phyloP scores from a whole-genome alignment of 92 coral and sea anemone species.

The Montipora capitata region DNA sequence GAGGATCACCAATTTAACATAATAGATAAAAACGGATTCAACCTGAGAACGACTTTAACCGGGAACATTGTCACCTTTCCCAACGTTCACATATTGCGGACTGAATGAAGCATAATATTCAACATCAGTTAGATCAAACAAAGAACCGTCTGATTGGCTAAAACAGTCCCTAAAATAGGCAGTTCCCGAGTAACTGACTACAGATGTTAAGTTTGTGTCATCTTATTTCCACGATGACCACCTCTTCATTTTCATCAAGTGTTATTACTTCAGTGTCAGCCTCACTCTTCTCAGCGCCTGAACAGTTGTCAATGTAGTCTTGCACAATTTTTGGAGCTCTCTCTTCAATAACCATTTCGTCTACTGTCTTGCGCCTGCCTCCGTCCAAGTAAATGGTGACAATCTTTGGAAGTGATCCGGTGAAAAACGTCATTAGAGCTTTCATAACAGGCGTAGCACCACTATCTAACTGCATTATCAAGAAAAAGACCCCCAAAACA shows the following conservation, averaged over 20 bases:
- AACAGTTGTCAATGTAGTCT: background rate
- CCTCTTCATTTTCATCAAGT: background rate
- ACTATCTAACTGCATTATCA: background rate
- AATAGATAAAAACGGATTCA: too few relatives aligned
- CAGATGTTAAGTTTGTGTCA: background rate
- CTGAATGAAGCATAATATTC: too few relatives aligned
- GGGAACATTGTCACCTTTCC: too few relatives aligned
- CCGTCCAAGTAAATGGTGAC: background rate
- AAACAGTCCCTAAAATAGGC: too few relatives aligned
- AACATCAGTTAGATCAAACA: too few relatives aligned
- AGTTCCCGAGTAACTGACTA: too few relatives aligned
- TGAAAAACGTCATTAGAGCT: slow-evolving; percentile 9
- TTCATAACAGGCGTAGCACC: slow-evolving; percentile 1
- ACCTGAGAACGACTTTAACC: too few relatives aligned
- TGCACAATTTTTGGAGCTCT: slow-evolving; percentile 3
- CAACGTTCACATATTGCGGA: too few relatives aligned
- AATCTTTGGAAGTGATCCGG: slow-evolving; percentile 36
- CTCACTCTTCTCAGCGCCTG: background rate
- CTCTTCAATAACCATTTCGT: background rate
- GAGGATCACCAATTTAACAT: too few relatives aligned
- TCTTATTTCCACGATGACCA: background rate
- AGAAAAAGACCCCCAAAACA: slow-evolving; percentile 21
- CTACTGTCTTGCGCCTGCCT: background rate
- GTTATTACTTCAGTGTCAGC: background rate
- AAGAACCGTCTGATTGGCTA: too few relatives aligned